Evolutionary conservation across 2,113 vertebrate species (phyloP).

Genomic region (Mus musculus): DNA sequence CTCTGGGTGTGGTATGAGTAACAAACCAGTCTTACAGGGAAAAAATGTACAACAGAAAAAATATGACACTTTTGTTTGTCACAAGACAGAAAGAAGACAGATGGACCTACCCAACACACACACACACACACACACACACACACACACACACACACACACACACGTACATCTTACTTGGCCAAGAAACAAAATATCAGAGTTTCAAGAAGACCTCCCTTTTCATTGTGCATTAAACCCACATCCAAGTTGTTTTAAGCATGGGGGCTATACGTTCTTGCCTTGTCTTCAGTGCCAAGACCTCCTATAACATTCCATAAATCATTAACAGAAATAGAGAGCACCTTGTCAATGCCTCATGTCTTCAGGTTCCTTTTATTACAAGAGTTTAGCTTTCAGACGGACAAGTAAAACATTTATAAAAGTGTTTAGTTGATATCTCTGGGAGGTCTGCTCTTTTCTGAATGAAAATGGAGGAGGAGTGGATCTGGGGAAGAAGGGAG

Average conservation of each 20-base stretch:
- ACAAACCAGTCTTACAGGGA: neutral
- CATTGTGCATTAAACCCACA: neutral
- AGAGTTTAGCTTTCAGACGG: constrained; percentile 10
- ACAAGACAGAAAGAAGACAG: neutral
- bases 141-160: neutral
- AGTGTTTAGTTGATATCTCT: neutral
- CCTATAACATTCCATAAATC: neutral
- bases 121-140: neutral
- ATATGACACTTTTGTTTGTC: neutral
- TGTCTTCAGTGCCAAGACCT: neutral
- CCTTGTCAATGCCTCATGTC: neutral
- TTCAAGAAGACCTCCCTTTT: neutral
- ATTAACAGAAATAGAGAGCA: neutral
- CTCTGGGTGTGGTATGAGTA: neutral
- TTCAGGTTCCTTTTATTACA: neutral
- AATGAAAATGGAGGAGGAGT: neutral
- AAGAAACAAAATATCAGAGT: neutral
- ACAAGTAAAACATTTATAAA: neutral
- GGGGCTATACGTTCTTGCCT: neutral
- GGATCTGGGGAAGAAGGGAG: neutral
- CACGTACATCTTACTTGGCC: neutral
- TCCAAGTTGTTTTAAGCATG: neutral
- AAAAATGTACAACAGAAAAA: neutral
- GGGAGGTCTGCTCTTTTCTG: neutral
- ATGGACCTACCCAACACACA: neutral